Conservation (phyloP, 2,797 vertebrate species). For the Discoglossus pictus region DNA sequence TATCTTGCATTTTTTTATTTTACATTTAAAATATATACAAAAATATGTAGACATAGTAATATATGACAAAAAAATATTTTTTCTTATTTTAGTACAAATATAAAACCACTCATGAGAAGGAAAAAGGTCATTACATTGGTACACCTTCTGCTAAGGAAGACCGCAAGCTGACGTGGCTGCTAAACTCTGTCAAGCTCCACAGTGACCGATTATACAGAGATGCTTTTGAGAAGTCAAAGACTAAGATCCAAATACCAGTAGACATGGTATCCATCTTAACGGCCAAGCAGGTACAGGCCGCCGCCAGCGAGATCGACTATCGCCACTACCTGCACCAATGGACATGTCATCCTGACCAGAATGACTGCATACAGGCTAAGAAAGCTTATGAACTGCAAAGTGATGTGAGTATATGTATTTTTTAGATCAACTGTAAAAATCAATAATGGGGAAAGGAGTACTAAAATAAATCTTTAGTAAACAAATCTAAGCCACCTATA, state of each 20-base stretch:
- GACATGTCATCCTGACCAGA: conserved; percentile 85
- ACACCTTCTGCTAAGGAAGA: conserved; percentile 64
- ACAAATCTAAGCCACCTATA: too few relatives aligned
- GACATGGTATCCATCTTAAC: conserved; percentile 73
- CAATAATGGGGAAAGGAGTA: too few relatives aligned
- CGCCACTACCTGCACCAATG: conserved; percentile 80
- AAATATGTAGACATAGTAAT: too few relatives aligned
- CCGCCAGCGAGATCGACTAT: conserved; percentile 82
- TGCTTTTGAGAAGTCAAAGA: conserved; percentile 73
- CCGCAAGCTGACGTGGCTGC: conserved; percentile 66
- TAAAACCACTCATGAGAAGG: conserved; percentile 64
- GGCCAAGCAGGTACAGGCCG: conserved; percentile 80
- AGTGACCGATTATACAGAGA: conserved; percentile 72
- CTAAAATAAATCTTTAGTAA: too few relatives aligned
- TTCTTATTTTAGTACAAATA: conserved; percentile 67
- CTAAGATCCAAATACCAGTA: conserved; percentile 69
- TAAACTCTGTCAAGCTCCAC: conserved; percentile 67
- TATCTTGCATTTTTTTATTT: too few relatives aligned
- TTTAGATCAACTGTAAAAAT: too few relatives aligned
- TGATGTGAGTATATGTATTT: conserved; percentile 75
- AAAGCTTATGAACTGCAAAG: conserved; percentile 86
- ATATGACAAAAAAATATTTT: too few relatives aligned
- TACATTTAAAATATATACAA: too few relatives aligned
- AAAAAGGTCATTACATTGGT: conserved; percentile 72
- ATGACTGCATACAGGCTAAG: conserved; percentile 80